Conservation (phyloP, 2,113 vertebrate genomes). For the Cavia aperea region DNA sequence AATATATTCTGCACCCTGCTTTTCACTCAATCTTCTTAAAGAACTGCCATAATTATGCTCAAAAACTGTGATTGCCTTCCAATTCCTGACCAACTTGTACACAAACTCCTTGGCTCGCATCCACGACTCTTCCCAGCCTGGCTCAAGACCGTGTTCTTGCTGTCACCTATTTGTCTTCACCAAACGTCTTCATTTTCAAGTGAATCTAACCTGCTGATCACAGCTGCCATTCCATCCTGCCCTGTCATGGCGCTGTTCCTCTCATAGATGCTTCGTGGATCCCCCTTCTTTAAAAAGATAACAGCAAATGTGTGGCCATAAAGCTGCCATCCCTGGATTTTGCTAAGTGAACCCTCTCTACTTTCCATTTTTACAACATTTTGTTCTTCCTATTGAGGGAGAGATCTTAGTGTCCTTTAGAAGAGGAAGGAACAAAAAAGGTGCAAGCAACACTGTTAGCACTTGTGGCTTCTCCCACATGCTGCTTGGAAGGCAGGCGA, state of each 20-base stretch:
- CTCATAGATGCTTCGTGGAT: background rate
- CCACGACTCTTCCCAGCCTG: background rate
- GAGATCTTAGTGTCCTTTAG: background rate
- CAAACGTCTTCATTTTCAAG: background rate
- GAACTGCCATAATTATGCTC: background rate
- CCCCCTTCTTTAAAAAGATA: background rate
- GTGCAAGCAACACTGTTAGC: background rate
- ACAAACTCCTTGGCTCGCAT: background rate
- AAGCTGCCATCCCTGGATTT: background rate
- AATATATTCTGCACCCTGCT: constrained; percentile 13
- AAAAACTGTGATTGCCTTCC: constrained; percentile 23
- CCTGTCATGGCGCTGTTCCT: background rate
- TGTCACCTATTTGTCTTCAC: background rate
- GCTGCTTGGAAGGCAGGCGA: background rate
- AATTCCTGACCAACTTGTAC: constrained; percentile 12
- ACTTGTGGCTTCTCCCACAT: background rate
- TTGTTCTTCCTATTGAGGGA: background rate
- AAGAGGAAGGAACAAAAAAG: background rate
- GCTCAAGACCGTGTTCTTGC: background rate
- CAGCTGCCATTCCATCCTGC: background rate
- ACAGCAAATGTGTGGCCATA: background rate
- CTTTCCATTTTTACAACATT: background rate
- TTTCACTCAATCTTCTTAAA: constrained; percentile 48
- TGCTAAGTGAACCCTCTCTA: background rate
- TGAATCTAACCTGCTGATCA: background rate